Evolutionary conservation across 2,113 vertebrate species (phyloP).

Genomic region (Theristicus caerulescens): DNA sequence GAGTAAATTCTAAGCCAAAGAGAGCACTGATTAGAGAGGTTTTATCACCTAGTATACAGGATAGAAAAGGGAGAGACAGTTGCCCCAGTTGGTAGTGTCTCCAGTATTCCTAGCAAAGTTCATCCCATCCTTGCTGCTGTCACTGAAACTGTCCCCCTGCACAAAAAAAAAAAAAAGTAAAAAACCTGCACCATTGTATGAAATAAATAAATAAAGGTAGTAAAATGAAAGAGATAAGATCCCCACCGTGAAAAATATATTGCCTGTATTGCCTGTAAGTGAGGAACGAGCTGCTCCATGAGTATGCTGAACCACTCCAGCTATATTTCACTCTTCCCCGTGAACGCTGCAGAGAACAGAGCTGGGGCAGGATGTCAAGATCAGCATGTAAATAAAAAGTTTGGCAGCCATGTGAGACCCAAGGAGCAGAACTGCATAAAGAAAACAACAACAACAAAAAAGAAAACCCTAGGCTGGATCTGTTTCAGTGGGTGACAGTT

Average conservation of each 20-base stretch:
- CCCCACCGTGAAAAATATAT: not conserved
- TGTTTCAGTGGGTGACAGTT: not conserved
- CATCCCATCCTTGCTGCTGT: not conserved
- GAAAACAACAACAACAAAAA: not conserved
- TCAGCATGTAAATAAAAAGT: slow-evolving; percentile 15
- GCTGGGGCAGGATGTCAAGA: not conserved
- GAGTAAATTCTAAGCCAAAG: not conserved
- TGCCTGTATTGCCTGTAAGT: not conserved
- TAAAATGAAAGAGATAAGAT: not conserved
- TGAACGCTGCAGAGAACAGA: not conserved
- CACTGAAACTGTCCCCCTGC: not conserved
- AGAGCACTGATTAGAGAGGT: not conserved
- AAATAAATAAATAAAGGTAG: not conserved
- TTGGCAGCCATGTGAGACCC: not conserved
- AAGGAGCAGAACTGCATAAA: not conserved
- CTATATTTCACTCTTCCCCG: not conserved
- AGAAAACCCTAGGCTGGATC: not conserved
- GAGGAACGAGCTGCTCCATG: not conserved
- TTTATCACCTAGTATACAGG: not conserved
- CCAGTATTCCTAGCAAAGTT: not conserved
- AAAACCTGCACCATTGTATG: not conserved
- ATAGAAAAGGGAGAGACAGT: not conserved
- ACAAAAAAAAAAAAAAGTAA: not conserved
- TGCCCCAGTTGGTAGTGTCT: not conserved
- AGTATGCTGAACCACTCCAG: not conserved